Evolutionary conservation across 1,140 invertebrate genomes (phyloP).

Genomic region (Ceratina australensis): DNA sequence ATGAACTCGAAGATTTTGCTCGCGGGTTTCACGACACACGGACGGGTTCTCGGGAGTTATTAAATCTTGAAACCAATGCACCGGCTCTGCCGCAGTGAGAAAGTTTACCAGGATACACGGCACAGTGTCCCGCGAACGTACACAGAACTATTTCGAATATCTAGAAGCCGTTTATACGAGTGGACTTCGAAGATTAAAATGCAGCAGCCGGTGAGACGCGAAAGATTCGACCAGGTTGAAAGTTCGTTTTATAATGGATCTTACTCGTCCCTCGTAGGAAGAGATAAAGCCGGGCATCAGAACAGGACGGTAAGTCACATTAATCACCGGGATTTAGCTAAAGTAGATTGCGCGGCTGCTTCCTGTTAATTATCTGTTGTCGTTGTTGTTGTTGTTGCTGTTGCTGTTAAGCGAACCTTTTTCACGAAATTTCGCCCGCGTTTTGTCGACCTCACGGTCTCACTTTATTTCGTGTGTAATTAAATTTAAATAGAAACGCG

Average conservation of each 20-base stretch:
- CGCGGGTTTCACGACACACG: not conserved
- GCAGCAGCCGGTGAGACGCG: not conserved
- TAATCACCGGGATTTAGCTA: constrained; percentile 19
- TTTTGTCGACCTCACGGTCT: not conserved
- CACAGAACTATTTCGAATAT: constrained; percentile 27
- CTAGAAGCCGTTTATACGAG: not conserved
- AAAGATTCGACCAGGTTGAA: not conserved
- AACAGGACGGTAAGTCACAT: not conserved
- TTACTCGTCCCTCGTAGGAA: not conserved
- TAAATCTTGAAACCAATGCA: constrained; percentile 9
- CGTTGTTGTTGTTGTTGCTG: not conserved
- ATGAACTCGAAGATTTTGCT: too few species aligned
- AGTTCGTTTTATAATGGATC: not conserved
- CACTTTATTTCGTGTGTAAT: not conserved
- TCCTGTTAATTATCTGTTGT: constrained; percentile 6
- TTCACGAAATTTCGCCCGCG: not conserved
- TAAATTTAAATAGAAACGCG: not conserved
- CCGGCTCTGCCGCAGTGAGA: not conserved
- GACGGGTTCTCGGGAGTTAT: constrained; percentile 7
- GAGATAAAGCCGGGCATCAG: not conserved
- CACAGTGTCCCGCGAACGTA: not conserved
- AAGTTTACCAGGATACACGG: constrained; percentile 1
- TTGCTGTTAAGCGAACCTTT: not conserved
- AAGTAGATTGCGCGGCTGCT: constrained; percentile 4
- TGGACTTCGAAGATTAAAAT: constrained; percentile 18